Conservation (phyloP, 2,888 invertebrate genomes). For the Eurytoma adleriae region DNA sequence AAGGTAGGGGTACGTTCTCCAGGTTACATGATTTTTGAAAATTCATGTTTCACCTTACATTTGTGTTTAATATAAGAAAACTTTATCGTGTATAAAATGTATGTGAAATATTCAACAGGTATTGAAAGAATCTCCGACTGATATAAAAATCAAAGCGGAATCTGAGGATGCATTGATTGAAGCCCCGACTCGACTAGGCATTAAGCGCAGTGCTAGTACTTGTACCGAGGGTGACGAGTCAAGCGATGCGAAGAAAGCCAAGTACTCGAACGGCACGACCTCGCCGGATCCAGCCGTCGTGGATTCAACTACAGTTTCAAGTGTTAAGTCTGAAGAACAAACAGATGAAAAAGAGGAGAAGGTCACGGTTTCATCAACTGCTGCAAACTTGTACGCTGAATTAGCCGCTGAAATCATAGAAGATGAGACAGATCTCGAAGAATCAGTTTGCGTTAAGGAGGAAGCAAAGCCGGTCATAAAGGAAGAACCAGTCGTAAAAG, state of each 20-base stretch:
- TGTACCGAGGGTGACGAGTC: conserved; percentile 67
- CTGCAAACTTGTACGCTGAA: conserved; percentile 90
- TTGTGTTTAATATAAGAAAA: neutral
- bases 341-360: conserved; percentile 77
- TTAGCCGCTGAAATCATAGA: conserved; percentile 90
- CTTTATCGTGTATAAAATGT: neutral
- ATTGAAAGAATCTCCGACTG: conserved; percentile 69
- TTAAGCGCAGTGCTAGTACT: conserved; percentile 74
- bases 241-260: conserved; percentile 72
- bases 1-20: conserved; percentile 70
- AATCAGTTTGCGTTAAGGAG: conserved; percentile 64
- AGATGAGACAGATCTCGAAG: conserved; percentile 82
- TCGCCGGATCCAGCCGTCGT: conserved; percentile 69
- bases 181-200: conserved; percentile 62
- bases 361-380: conserved; percentile 86
- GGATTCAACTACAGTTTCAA: conserved; percentile 75
- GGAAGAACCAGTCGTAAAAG: conserved; percentile 61
- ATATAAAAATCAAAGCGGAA: conserved; percentile 68
- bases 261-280: conserved; percentile 73
- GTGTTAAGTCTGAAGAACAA: conserved; percentile 75
- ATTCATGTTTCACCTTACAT: no score
- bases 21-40: no score
- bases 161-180: conserved; percentile 71
- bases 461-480: conserved; percentile 63
- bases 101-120: conserved; percentile 27